Conservation (phyloP, 2,797 vertebrate genomes). For the Gymnopithys bicolor region DNA sequence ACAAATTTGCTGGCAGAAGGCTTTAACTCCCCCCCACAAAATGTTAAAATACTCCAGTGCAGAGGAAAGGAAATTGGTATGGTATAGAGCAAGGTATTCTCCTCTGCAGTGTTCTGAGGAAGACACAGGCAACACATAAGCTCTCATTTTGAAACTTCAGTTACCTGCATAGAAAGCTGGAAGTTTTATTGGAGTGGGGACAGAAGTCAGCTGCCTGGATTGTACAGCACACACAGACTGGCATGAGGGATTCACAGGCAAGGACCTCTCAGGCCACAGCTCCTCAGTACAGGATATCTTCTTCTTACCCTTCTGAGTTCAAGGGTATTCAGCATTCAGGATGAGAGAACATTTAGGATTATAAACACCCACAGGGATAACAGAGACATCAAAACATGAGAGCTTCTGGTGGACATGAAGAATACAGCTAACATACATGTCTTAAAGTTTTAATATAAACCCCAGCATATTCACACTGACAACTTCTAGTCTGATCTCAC, state of each 20-base stretch:
- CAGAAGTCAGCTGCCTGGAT: neutral
- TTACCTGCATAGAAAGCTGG: neutral
- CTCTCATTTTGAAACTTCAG: neutral
- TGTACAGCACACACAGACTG: neutral
- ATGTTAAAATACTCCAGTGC: neutral
- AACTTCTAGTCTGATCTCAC: neutral
- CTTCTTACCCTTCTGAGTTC: neutral
- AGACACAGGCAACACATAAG: neutral
- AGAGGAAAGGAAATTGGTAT: neutral
- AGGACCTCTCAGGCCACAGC: neutral
- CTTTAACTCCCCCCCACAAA: neutral
- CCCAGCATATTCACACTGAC: neutral
- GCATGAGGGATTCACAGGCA: neutral
- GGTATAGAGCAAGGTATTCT: neutral
- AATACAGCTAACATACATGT: neutral
- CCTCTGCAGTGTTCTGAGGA: neutral
- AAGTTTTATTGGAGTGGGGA: neutral
- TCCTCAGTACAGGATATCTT: rapidly evolving
- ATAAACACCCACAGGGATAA: neutral
- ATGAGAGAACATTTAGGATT: rapidly evolving
- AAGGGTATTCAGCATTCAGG: neutral
- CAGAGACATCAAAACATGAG: neutral
- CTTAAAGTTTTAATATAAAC: neutral
- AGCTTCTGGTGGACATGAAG: neutral
- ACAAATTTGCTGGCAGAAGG: neutral